These are phyloP conservation scores for Drosophila gunungcola DNA, from an alignment of 1,140 invertebrate species.

Conservation along the genomic window DNA sequence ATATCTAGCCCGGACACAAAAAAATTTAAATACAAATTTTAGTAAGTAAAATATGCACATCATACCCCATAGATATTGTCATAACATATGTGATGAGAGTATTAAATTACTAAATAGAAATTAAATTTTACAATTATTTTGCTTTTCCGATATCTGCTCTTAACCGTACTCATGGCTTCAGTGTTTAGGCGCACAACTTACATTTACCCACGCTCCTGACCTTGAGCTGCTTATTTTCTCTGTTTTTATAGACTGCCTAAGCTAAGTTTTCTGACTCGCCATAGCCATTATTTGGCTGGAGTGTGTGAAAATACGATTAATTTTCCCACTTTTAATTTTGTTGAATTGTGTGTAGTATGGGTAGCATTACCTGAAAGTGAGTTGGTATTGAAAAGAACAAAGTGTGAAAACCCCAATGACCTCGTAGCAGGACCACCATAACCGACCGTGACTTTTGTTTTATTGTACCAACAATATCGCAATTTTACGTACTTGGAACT, in stretches of 20 bases:
- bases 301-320: slow-evolving; percentile 69
- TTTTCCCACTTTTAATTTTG: slow-evolving; percentile 78
- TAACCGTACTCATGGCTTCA: background rate
- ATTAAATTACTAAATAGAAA: too few species aligned
- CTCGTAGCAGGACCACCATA: slow-evolving; percentile 11
- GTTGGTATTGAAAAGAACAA: slow-evolving; percentile 34
- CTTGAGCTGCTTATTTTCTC: slow-evolving; percentile 71
- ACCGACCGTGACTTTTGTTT: slow-evolving; percentile 32
- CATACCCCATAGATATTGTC: too few species aligned
- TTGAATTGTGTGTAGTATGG: slow-evolving; percentile 60
- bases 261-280: slow-evolving; percentile 31
- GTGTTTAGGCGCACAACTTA: slow-evolving; percentile 6
- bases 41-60: background rate
- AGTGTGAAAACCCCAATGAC: slow-evolving; percentile 11
- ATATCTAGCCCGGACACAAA: too few species aligned
- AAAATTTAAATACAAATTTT: background rate
- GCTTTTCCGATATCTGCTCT: background rate
- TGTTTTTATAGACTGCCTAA: slow-evolving; percentile 55
- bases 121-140: background rate
- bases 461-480: background rate
- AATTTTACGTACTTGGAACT: background rate
- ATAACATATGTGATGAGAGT: too few species aligned
- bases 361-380: slow-evolving; percentile 8
- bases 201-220: slow-evolving; percentile 75
- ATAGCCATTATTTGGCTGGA: slow-evolving; percentile 49